phyloP scores from a whole-genome alignment of 37 sponge, comb jelly and placozoan genomes.

The Corticium candelabrum region DNA sequence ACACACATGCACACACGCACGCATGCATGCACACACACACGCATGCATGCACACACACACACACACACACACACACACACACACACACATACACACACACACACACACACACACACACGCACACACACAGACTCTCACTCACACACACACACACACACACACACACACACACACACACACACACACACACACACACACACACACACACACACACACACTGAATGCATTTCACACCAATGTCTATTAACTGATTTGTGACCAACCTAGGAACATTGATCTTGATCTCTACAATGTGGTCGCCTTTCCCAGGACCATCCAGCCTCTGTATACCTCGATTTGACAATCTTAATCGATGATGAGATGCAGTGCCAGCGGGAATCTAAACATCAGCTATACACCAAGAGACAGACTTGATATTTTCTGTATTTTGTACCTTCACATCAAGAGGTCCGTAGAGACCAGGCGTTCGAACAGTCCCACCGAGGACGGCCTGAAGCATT shows the following conservation, averaged over 20 bases:
- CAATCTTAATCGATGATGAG: constrained; percentile 71
- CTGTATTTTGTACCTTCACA: constrained; percentile 55
- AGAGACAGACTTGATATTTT: not conserved
- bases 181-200: not conserved
- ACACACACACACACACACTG: constrained; percentile 16
- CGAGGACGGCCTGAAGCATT: constrained; percentile 55
- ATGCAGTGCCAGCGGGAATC: constrained; percentile 80
- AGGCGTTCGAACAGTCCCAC: constrained; percentile 53
- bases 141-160: too few species aligned
- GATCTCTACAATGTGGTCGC: constrained; percentile 85
- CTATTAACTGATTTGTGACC: not conserved
- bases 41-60: too few species aligned
- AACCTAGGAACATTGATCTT: constrained; percentile 74
- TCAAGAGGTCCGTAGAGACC: constrained; percentile 74
- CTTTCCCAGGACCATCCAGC: constrained; percentile 64
- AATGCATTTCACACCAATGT: too few species aligned
- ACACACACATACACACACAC: too few species aligned
- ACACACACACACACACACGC: too few species aligned
- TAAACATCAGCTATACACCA: not conserved
- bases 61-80: too few species aligned
- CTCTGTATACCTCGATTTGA: constrained; percentile 63
- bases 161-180: not conserved
- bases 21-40: too few species aligned
- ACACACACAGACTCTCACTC: too few species aligned
- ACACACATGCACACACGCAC: too few species aligned